These are phyloP conservation scores for Bombus confusus DNA, from an alignment of 1,140 invertebrate genomes.

Conservation along the genomic window DNA sequence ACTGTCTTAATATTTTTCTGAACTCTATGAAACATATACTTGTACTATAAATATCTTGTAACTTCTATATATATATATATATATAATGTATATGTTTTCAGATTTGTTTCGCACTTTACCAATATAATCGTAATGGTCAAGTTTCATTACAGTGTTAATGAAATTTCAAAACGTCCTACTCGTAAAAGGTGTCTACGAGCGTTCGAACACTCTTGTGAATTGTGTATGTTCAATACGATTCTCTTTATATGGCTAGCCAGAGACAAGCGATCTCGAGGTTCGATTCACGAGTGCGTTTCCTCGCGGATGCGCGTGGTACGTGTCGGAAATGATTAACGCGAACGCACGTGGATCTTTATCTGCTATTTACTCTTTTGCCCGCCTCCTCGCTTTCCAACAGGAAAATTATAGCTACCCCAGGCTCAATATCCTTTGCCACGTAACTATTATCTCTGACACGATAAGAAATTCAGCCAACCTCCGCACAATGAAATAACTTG, in stretches of 20 bases:
- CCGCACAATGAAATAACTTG: background rate
- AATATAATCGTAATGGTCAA: background rate
- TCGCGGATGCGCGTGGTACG: slow-evolving; percentile 32
- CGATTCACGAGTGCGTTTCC: background rate
- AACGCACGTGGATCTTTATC: slow-evolving; percentile 30
- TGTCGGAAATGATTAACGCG: slow-evolving; percentile 50
- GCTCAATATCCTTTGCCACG: background rate
- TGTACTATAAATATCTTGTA: too few relatives aligned
- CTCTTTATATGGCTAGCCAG: background rate
- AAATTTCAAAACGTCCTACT: too few relatives aligned
- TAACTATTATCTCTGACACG: background rate
- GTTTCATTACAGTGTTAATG: too few relatives aligned
- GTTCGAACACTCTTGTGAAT: background rate
- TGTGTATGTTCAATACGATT: background rate
- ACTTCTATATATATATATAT: background rate
- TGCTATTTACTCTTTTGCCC: slow-evolving; percentile 40
- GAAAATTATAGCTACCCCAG: slow-evolving; percentile 1
- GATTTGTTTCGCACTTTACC: background rate
- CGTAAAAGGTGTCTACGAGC: too few relatives aligned
- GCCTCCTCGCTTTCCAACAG: slow-evolving; percentile 17
- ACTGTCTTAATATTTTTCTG: background rate
- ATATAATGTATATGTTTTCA: background rate
- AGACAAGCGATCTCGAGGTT: background rate
- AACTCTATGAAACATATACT: too few relatives aligned
- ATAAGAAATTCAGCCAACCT: background rate